Evolutionary conservation across 1,140 invertebrate species (phyloP), one percentile per base, ranked within the genome.

Genomic region (Heliconius eleuchia): DNA sequence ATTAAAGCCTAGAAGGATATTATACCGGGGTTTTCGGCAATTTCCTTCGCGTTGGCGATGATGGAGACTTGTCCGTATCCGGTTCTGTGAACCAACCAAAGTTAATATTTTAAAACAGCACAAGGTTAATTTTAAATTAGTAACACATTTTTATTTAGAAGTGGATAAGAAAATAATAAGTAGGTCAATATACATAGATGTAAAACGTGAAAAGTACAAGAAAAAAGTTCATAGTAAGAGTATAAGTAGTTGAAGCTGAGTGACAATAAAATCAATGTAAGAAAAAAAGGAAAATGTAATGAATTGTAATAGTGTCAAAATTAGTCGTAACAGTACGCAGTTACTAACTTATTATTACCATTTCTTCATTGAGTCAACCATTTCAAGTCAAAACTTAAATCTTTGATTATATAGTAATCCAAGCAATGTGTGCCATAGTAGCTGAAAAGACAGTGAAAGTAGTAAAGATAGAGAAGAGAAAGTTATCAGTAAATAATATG

Each of bases 21-120:
- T 98, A 97, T 98, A 98, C 97, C 97, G 98, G 98, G 95, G 98
- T 98, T 96, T 98, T 98, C 94, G 98, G 98, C 94, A 98, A 96
- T 97, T 98, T 98, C 96, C 98, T 96, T 96, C 97, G 96, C 84
- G 97, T 98, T 87, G 97, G 97, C 88, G 97, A 98, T 82, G 97
- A 97, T 85, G 97, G 97, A 83, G 97, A 96, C 96, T 98, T 98
- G 89, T 97, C 97, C 89, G 95, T 96, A 89, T 97, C 96, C 73
- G 96, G 95, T 94, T 97, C 96, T 97, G 96, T 84, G 96, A 96
- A 95, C 80, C 91, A 88, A 95, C 23, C 70, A 72, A 72, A 77
- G 11, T 37, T 37, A 39, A 39, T 9, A 72, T 72, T 37, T 72
- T 34, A 19, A 71, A 71, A 71, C 18, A 30, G 42, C 42, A 34